A percentile compares a stretch with the other conserved stretches of the same genome.
These are phyloP conservation scores for Peromyscus nudipes DNA, from an alignment of 2,797 vertebrate species.

Conservation along the genomic window DNA sequence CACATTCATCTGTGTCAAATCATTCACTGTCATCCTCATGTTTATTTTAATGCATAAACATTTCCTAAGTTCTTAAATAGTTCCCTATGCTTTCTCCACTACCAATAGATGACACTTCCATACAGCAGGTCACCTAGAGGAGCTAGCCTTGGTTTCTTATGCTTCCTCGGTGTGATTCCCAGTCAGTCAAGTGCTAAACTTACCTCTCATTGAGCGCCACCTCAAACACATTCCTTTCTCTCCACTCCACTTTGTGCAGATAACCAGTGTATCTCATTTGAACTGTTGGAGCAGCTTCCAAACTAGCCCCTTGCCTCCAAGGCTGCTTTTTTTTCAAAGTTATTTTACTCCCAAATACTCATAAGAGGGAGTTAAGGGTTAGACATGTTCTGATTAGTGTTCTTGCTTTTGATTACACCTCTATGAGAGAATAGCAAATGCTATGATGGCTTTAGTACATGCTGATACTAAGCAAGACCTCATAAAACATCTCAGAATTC, in stretches of 20 bases:
- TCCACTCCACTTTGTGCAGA: background rate
- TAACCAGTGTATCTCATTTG: background rate
- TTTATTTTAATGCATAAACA: background rate
- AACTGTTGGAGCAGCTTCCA: background rate
- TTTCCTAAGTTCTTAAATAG: background rate
- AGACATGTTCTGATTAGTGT: background rate
- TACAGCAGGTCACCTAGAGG: background rate
- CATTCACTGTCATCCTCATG: background rate
- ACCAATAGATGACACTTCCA: background rate
- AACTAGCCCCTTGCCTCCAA: background rate
- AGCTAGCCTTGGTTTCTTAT: background rate
- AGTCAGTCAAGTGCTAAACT: background rate
- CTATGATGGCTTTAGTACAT: background rate
- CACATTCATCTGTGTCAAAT: background rate
- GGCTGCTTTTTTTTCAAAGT: background rate
- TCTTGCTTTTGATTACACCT: conserved; percentile 21
- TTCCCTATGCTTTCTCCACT: background rate
- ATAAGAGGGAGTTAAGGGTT: background rate
- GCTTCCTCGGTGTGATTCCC: background rate
- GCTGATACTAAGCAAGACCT: background rate
- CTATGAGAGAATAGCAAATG: background rate
- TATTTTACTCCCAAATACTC: background rate
- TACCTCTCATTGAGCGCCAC: background rate
- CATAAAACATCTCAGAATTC: conserved; percentile 6
- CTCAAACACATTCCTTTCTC: background rate